Percentiles rank a stretch among this genome's conserved stretches.
Conservation (phyloP, 2,113 vertebrate genomes). For the Ammodramus savannarum region DNA sequence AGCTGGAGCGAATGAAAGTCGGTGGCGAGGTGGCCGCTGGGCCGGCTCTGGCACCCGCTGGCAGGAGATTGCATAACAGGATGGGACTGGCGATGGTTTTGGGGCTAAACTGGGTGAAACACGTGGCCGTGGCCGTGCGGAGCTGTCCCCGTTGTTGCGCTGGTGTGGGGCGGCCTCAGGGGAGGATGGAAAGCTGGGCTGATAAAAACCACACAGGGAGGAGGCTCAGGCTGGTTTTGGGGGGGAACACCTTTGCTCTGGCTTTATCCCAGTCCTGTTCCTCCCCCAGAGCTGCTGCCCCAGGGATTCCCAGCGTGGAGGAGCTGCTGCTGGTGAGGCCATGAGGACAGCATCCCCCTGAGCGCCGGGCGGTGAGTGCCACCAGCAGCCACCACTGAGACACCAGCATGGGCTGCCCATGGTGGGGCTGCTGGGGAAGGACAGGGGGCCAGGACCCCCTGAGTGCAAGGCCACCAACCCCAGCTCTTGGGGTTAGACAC, state of each 20-base stretch:
- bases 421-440: background rate
- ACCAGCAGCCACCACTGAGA: accelerated
- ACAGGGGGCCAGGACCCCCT: background rate
- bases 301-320: background rate
- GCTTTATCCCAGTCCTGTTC: background rate
- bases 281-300: background rate
- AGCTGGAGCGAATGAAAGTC: background rate
- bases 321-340: background rate
- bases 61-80: constrained; percentile 46
- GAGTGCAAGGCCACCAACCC: accelerated
- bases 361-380: constrained; percentile 22
- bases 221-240: background rate
- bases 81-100: constrained; percentile 1
- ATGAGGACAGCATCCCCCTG: constrained; percentile 41
- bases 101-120: constrained; percentile 29
- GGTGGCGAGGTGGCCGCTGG: background rate
- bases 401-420: accelerated
- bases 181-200: background rate
- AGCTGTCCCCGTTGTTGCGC: background rate
- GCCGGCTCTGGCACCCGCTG: background rate
- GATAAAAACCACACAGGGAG: background rate
- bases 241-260: background rate
- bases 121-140: background rate
- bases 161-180: background rate
- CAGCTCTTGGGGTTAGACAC: background rate